These are phyloP conservation scores for Synanthedon myopaeformis DNA, from an alignment of 2,888 invertebrate species.

Conservation along the genomic window DNA sequence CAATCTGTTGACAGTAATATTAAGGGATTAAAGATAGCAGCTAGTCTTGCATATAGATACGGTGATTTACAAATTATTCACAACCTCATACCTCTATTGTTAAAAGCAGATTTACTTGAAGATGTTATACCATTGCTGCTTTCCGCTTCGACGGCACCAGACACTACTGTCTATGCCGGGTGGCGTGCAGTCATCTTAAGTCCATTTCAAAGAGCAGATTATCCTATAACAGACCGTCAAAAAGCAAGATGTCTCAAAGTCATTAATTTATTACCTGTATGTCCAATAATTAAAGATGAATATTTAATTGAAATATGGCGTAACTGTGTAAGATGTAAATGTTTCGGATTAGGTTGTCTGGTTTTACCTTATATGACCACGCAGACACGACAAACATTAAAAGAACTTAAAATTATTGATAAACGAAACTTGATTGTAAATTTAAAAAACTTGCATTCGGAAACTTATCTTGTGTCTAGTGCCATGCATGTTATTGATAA, in stretches of 20 bases:
- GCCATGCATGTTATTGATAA: slow-evolving; percentile 59
- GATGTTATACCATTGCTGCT: slow-evolving; percentile 51
- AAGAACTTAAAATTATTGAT: slow-evolving; percentile 54
- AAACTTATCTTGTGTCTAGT: slow-evolving; percentile 56
- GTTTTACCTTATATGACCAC: slow-evolving; percentile 56
- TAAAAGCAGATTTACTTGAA: slow-evolving; percentile 41
- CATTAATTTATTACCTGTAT: slow-evolving; percentile 54
- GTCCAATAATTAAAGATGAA: slow-evolving; percentile 54
- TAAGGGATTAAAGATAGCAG: slow-evolving; percentile 44
- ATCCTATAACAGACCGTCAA: slow-evolving; percentile 60
- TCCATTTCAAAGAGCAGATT: slow-evolving; percentile 60
- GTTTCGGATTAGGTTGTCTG: slow-evolving; percentile 53
- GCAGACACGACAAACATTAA: slow-evolving; percentile 38
- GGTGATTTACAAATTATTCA: slow-evolving; percentile 36
- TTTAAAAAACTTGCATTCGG: slow-evolving; percentile 55
- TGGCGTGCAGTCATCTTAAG: slow-evolving; percentile 55
- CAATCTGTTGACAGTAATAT: slow-evolving; percentile 37
- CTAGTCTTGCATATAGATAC: slow-evolving; percentile 39
- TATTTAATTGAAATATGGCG: slow-evolving; percentile 61
- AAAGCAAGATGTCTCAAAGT: slow-evolving; percentile 50
- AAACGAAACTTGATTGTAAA: slow-evolving; percentile 53
- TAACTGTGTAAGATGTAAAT: slow-evolving; percentile 55
- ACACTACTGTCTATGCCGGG: slow-evolving; percentile 41
- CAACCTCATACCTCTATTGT: slow-evolving; percentile 35
- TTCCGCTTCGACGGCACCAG: slow-evolving; percentile 38